Evolutionary conservation across 2,113 vertebrate species (phyloP).

Genomic region (Ptyas mucosa): DNA sequence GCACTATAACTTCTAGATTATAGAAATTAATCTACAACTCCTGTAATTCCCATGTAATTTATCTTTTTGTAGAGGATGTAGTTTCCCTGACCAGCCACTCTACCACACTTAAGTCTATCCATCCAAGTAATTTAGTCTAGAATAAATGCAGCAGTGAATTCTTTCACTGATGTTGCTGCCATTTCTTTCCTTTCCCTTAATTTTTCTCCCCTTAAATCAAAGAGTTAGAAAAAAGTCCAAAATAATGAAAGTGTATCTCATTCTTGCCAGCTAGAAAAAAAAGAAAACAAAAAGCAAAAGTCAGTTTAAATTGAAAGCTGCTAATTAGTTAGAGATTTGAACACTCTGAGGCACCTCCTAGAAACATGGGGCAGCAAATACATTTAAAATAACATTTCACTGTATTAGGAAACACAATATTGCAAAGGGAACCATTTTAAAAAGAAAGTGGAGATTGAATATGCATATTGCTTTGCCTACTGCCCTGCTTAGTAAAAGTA

Average conservation of each 20-base stretch:
- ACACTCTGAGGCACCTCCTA: neutral
- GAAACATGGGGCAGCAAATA: neutral
- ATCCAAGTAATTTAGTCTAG: neutral
- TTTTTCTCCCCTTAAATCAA: neutral
- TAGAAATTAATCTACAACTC: neutral
- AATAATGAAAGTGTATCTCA: neutral
- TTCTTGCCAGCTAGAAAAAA: neutral
- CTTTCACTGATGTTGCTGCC: neutral
- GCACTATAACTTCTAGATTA: neutral
- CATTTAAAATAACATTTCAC: neutral
- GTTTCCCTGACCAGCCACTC: neutral
- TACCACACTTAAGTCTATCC: neutral
- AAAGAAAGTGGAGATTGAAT: neutral
- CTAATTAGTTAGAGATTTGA: neutral
- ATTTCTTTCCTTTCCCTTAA: neutral
- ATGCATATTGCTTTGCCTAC: neutral
- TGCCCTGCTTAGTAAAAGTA: neutral
- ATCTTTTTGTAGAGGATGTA: neutral
- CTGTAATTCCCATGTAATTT: neutral
- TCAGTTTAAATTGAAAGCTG: neutral
- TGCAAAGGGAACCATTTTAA: neutral
- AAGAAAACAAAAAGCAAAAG: neutral
- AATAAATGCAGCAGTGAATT: neutral
- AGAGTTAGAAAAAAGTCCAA: neutral
- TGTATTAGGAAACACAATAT: neutral